These are phyloP conservation scores for Hyalella azteca DNA, from an alignment of 2,888 invertebrate species.

Conservation along the genomic window DNA sequence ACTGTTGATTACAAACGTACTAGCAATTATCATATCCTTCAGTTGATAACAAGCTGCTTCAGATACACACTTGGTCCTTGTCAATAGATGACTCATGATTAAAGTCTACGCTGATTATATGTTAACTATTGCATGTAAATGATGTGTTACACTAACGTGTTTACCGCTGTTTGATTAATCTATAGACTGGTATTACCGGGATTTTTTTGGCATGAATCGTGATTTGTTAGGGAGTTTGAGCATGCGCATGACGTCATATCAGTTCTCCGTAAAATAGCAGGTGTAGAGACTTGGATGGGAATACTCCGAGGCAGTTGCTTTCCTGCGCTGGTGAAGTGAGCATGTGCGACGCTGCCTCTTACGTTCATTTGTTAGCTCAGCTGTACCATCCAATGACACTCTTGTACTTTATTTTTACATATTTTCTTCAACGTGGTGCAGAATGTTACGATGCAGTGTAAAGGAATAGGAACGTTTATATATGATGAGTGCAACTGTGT, in stretches of 20 bases:
- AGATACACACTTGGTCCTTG: no score
- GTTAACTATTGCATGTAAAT: no score
- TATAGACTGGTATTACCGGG: no score
- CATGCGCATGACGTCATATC: conserved; percentile 10
- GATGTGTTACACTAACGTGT: no score
- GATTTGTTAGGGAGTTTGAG: neutral
- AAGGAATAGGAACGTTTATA: neutral
- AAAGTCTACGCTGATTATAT: no score
- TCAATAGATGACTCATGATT: no score
- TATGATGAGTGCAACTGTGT: neutral
- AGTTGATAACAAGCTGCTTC: no score
- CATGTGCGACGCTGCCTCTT: neutral
- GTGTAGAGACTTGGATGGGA: conserved; percentile 27
- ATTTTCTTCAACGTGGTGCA: neutral
- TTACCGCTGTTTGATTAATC: no score
- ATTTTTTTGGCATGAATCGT: neutral
- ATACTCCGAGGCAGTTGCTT: neutral
- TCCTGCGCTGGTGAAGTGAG: neutral
- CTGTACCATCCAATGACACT: neutral
- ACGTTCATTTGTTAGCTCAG: neutral
- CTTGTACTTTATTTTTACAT: neutral
- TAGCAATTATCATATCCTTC: no score
- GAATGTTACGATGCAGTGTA: neutral
- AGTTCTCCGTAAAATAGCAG: conserved; percentile 29
- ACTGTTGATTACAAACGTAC: no score